Evolutionary conservation across 2,113 vertebrate genomes (phyloP).

Genomic region (Spheniscus mendiculus): DNA sequence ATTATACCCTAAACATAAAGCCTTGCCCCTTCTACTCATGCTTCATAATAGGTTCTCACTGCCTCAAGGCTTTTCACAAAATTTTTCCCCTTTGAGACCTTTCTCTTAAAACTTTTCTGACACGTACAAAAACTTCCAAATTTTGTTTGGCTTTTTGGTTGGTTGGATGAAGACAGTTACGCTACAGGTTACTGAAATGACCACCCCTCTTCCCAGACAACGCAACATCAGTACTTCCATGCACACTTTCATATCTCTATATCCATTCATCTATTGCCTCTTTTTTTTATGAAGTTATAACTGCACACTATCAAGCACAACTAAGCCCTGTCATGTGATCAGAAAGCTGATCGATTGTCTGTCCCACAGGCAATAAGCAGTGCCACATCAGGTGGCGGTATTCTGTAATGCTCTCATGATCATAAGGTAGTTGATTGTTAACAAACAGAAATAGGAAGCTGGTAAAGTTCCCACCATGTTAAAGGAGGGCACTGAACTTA

Average conservation of each 20-base stretch:
- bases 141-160: too few species aligned
- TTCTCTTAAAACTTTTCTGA: neutral
- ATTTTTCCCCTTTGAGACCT: neutral
- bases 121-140: neutral
- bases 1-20: neutral
- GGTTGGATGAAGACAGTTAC: neutral
- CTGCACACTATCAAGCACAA: neutral
- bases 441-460: neutral
- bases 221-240: accelerated
- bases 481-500: neutral
- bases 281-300: neutral
- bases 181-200: neutral
- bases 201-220: neutral
- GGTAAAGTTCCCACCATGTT: neutral
- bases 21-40: neutral
- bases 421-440: neutral
- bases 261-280: neutral
- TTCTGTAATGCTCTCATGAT: neutral
- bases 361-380: neutral
- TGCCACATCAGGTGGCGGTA: neutral
- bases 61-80: neutral
- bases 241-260: neutral
- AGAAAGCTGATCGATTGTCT: neutral
- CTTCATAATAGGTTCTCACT: neutral
- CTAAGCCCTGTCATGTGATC: accelerated